A percentile compares a stretch with the other conserved stretches of the same genome.
phyloP scores from a whole-genome alignment of 2,888 invertebrate species.

The Thymelicus acteon region DNA sequence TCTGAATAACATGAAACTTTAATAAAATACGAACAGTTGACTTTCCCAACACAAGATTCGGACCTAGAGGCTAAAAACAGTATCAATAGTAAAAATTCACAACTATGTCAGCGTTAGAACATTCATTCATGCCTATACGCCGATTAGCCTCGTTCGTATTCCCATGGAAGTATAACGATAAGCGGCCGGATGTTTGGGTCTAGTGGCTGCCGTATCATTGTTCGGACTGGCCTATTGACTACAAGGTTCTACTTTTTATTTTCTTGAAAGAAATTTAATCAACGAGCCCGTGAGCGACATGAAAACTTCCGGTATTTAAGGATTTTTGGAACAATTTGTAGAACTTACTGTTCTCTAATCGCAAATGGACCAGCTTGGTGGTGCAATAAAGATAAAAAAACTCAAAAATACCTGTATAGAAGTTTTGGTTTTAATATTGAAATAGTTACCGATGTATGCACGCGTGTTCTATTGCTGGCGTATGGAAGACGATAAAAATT shows the following conservation, averaged over 20 bases:
- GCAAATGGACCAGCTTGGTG: too few relatives aligned
- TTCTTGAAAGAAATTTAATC: background rate
- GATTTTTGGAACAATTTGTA: too few relatives aligned
- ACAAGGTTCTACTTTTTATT: constrained; percentile 28
- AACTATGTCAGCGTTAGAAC: constrained; percentile 47
- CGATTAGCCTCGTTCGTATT: constrained; percentile 57
- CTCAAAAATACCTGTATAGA: background rate
- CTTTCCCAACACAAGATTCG: constrained; percentile 26
- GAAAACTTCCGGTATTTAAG: too few relatives aligned
- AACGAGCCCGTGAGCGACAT: too few relatives aligned
- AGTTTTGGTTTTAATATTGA: too few relatives aligned
- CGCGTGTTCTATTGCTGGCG: too few relatives aligned
- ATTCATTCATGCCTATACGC: constrained; percentile 56
- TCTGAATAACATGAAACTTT: constrained; percentile 24
- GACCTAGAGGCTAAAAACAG: constrained; percentile 29
- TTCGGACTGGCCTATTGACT: constrained; percentile 53
- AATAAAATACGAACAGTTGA: constrained; percentile 20
- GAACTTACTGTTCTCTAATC: too few relatives aligned
- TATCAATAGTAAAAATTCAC: constrained; percentile 42
- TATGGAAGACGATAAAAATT: too few relatives aligned
- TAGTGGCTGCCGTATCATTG: constrained; percentile 73
- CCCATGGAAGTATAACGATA: constrained; percentile 70
- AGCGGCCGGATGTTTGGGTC: constrained; percentile 75
- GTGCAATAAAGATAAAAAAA: background rate
- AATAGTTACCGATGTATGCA: too few relatives aligned